A percentile compares a stretch with the other conserved stretches of the same genome.
These are phyloP conservation scores for Datnioides undecimradiatus DNA, from an alignment of 2,113 vertebrate genomes.

Conservation along the genomic window DNA sequence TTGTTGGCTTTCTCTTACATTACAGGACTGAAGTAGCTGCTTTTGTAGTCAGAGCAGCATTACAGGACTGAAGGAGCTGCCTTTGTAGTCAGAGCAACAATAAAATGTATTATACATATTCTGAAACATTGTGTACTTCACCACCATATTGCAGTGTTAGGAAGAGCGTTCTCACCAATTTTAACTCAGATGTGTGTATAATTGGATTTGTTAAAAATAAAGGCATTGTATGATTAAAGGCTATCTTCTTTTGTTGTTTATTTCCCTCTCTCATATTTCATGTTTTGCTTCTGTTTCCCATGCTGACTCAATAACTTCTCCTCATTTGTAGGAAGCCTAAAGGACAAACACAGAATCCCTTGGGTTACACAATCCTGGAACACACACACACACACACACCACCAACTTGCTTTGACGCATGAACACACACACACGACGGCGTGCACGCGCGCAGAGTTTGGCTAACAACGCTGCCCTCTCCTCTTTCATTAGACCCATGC, in stretches of 20 bases:
- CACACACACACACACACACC: constrained; percentile 14
- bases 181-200: constrained; percentile 43
- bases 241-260: constrained; percentile 52
- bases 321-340: constrained; percentile 62
- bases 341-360: constrained; percentile 60
- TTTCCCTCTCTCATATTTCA: constrained; percentile 43
- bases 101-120: constrained; percentile 34
- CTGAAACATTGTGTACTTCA: constrained; percentile 13
- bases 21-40: constrained; percentile 47
- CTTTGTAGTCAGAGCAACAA: constrained; percentile 51
- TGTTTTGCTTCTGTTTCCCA: constrained; percentile 46
- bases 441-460: neutral
- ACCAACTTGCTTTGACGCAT: constrained; percentile 5
- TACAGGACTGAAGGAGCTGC: constrained; percentile 38
- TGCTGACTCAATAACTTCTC: constrained; percentile 71
- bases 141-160: neutral
- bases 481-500: constrained; percentile 69
- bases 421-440: neutral
- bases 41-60: constrained; percentile 52
- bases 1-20: constrained; percentile 68
- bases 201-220: constrained; percentile 61
- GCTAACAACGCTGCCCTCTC: constrained; percentile 51
- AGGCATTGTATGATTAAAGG: constrained; percentile 53
- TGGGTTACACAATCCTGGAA: constrained; percentile 42
- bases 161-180: neutral